phyloP scores from a whole-genome alignment of 1,140 invertebrate genomes.

The Alviniconcha marisindica region DNA sequence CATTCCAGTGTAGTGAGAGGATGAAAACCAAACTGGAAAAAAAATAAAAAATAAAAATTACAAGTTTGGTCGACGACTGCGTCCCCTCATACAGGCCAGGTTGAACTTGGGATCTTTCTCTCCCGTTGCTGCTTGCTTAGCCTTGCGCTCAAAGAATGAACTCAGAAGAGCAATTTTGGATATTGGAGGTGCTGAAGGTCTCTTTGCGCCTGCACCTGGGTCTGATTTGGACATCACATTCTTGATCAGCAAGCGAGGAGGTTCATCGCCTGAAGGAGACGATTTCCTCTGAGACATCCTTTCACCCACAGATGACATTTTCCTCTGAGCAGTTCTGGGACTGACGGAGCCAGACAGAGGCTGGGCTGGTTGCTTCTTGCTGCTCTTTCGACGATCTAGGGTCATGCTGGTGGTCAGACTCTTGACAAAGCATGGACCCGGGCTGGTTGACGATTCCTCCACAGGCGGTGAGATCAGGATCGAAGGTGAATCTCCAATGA shows the following conservation, averaged over 20 bases:
- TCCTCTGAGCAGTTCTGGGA: conserved; percentile 11
- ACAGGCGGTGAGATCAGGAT: conserved; percentile 42
- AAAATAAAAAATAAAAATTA: conserved; percentile 33
- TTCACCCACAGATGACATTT: neutral
- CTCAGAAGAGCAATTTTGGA: conserved; percentile 71
- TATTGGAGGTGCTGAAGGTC: conserved; percentile 41
- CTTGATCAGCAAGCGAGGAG: neutral
- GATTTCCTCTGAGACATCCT: neutral
- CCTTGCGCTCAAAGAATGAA: conserved; percentile 71
- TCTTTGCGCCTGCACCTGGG: conserved; percentile 43
- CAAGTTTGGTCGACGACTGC: conserved; percentile 18
- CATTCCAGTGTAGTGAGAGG: neutral
- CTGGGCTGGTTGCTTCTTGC: conserved; percentile 43
- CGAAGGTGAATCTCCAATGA: conserved; percentile 41
- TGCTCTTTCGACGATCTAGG: conserved; percentile 59
- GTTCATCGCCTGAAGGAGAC: neutral
- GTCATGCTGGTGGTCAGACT: conserved; percentile 68
- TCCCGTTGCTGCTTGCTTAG: conserved; percentile 51
- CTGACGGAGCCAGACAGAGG: conserved; percentile 34
- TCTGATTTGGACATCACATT: conserved; percentile 2
- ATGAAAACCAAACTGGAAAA: neutral
- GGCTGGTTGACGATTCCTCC: conserved; percentile 39
- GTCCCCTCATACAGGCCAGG: conserved; percentile 24
- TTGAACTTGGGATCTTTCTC: conserved; percentile 17
- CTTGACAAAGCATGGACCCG: conserved; percentile 61